These are phyloP conservation scores for Pterobdella sp. DNA, from an alignment of 2,888 invertebrate genomes.

Conservation along the genomic window DNA sequence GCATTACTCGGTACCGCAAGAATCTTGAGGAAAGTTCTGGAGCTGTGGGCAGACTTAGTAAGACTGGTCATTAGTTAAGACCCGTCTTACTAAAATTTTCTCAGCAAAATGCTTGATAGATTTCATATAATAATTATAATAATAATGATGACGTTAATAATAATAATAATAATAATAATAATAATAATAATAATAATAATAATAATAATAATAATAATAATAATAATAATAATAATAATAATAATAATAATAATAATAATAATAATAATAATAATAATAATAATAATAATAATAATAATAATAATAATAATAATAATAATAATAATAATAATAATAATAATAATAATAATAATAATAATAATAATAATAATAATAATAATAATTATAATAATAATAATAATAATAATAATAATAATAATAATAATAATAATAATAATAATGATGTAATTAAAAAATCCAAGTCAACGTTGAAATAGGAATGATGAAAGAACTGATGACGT, in stretches of 20 bases:
- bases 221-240: conserved; percentile 17
- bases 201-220: conserved; percentile 10
- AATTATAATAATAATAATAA: background rate
- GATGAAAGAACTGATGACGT: no score
- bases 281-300: conserved; percentile 25
- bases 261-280: conserved; percentile 25
- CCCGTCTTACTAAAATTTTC: no score
- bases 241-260: conserved; percentile 13
- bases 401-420: conserved; percentile 1
- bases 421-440: background rate
- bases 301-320: conserved; percentile 1
- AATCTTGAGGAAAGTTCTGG: no score
- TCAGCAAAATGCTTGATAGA: no score
- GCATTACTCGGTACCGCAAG: no score
- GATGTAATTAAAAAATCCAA: background rate
- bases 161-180: conserved; percentile 23
- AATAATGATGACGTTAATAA: conserved; percentile 10
- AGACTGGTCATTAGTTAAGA: no score
- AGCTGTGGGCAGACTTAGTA: no score
- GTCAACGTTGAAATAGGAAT: no score
- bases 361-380: background rate
- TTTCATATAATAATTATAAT: background rate
- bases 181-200: conserved; percentile 3
- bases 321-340: background rate
- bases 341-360: conserved; percentile 1